phyloP scores from a whole-genome alignment of 1,140 invertebrate species.

The Acromyrmex echinatior region DNA sequence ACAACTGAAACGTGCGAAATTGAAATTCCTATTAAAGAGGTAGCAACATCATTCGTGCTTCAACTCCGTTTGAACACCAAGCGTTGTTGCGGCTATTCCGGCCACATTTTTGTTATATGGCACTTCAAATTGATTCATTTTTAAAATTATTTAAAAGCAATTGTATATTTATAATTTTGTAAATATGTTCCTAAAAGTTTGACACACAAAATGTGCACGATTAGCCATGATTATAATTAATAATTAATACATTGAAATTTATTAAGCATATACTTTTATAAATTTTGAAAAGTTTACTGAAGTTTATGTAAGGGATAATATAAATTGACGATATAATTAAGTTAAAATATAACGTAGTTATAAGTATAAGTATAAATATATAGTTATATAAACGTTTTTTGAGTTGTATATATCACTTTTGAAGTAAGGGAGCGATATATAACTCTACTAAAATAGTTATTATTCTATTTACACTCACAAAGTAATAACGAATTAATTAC shows the following conservation, averaged over 20 bases:
- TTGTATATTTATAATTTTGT: not conserved
- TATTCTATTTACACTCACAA: too few relatives aligned
- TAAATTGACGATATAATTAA: not conserved
- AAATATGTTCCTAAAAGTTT: constrained; percentile 4
- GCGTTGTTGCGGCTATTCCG: not conserved
- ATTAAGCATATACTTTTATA: not conserved
- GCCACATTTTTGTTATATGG: not conserved
- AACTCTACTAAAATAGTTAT: too few relatives aligned
- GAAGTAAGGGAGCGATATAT: too few relatives aligned
- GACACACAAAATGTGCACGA: not conserved
- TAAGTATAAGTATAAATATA: not conserved
- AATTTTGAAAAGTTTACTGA: too few relatives aligned
- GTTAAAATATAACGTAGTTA: not conserved
- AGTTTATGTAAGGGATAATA: not conserved
- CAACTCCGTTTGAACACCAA: not conserved
- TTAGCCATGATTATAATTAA: not conserved
- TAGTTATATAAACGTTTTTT: not conserved
- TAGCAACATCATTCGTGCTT: constrained; percentile 11
- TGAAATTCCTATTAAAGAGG: constrained; percentile 45
- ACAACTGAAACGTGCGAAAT: constrained; percentile 41
- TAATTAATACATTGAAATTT: not conserved
- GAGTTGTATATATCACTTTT: too few relatives aligned
- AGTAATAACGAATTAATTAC: too few relatives aligned
- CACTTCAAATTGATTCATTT: not conserved
- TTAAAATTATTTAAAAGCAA: not conserved